phyloP scores from a whole-genome alignment of 2,888 invertebrate genomes.

The Euproctis similis region DNA sequence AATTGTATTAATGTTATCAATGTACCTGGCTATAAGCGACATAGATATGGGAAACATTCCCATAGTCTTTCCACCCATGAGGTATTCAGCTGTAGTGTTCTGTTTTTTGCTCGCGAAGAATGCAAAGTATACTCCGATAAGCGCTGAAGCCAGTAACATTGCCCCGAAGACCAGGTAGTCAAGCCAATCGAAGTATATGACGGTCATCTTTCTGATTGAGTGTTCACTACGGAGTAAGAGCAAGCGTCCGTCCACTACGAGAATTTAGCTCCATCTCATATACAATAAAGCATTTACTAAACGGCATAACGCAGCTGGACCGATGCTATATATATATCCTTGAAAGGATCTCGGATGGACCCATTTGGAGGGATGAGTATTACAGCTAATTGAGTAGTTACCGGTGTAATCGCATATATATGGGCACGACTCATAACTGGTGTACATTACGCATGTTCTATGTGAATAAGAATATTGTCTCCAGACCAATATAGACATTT shows the following conservation, averaged over 20 bases:
- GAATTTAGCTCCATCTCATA: constrained; percentile 50
- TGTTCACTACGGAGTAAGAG: constrained; percentile 16
- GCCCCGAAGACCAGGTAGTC: constrained; percentile 80
- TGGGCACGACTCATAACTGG: constrained; percentile 9
- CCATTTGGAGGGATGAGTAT: constrained; percentile 51
- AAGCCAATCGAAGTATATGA: constrained; percentile 75
- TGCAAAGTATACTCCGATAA: constrained; percentile 83
- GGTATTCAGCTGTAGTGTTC: constrained; percentile 82
- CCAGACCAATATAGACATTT: no score
- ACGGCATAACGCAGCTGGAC: constrained; percentile 44
- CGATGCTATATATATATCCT: constrained; percentile 59
- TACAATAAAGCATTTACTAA: constrained; percentile 49
- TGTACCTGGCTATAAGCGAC: constrained; percentile 84
- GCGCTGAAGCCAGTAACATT: constrained; percentile 79
- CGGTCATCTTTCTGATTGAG: constrained; percentile 36
- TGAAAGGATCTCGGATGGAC: constrained; percentile 49
- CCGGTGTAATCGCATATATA: constrained; percentile 32
- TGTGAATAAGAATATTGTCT: no score
- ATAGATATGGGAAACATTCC: constrained; percentile 86
- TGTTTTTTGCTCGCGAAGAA: constrained; percentile 81
- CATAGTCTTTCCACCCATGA: constrained; percentile 85
- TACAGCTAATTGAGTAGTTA: constrained; percentile 53
- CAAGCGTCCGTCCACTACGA: constrained; percentile 40
- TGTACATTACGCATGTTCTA: no score
- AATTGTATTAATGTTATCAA: background rate